Evolutionary conservation across 1,140 invertebrate species (phyloP).

Genomic region (Papilio aristodemus): DNA sequence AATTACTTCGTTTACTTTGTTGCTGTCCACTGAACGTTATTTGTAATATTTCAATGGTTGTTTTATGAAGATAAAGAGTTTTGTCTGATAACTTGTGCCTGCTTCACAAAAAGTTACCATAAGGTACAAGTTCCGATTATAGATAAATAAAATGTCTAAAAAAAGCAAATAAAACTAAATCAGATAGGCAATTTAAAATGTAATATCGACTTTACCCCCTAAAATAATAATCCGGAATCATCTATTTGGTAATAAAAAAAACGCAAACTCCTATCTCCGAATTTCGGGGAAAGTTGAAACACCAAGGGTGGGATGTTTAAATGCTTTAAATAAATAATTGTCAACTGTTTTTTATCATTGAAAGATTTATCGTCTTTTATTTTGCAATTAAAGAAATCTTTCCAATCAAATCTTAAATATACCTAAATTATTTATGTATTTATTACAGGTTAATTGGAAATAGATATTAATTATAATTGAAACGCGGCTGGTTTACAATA

Average conservation of each 20-base stretch:
- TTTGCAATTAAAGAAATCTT: background rate
- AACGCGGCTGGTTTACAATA: no score
- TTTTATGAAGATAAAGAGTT: no score
- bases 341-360: background rate
- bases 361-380: background rate
- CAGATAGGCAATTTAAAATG: slow-evolving; percentile 39
- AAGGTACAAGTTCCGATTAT: no score
- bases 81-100: no score
- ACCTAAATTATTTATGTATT: no score
- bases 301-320: slow-evolving; percentile 49
- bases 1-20: no score
- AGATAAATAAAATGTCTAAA: background rate
- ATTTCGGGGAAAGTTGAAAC: slow-evolving; percentile 52
- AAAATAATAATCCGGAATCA: slow-evolving; percentile 69
- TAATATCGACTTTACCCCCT: slow-evolving; percentile 55
- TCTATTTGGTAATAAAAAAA: slow-evolving; percentile 57
- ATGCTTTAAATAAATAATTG: slow-evolving; percentile 43
- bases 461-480: no score
- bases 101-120: no score
- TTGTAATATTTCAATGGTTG: no score
- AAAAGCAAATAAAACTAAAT: background rate
- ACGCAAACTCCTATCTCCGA: slow-evolving; percentile 42
- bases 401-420: background rate
- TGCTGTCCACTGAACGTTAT: no score
- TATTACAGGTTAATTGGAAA: no score